Evolutionary conservation across 1,140 invertebrate species (phyloP).

Genomic region (Meloidogyne chitwoodi): DNA sequence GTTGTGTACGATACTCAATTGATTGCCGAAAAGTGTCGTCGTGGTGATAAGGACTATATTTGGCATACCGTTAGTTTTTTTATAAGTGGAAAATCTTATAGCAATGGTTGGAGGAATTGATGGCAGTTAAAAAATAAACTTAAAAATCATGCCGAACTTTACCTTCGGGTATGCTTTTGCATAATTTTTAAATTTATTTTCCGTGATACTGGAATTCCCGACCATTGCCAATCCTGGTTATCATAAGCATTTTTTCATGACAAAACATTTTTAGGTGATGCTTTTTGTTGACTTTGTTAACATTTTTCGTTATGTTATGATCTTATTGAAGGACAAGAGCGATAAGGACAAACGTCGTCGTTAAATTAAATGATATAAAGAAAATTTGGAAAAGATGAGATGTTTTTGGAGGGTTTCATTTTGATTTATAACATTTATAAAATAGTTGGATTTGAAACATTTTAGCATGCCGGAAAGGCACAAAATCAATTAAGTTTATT

Average conservation of each 20-base stretch:
- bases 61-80: conserved; percentile 53
- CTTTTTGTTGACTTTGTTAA: conserved; percentile 86
- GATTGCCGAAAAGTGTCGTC: conserved; percentile 83
- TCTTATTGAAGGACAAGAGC: conserved; percentile 70
- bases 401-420: not conserved
- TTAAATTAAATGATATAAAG: not conserved
- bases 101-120: too few species aligned
- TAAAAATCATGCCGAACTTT: too few species aligned
- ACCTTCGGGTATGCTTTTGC: too few species aligned
- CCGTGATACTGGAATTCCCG: too few species aligned
- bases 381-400: not conserved
- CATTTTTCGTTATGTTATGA: conserved; percentile 80
- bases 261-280: conserved; percentile 65
- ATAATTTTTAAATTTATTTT: too few species aligned
- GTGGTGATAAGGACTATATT: conserved; percentile 86
- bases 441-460: not conserved
- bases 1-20: conserved; percentile 90
- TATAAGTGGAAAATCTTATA: not conserved
- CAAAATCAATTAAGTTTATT: too few species aligned
- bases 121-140: too few species aligned
- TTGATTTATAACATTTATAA: not conserved
- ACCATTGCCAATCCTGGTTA: too few species aligned
- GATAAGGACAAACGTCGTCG: conserved; percentile 39
- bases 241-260: not conserved
- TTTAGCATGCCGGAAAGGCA: too few species aligned